Conservation (phyloP, 1,140 invertebrate genomes). For the Dendrolimus kikuchii region DNA sequence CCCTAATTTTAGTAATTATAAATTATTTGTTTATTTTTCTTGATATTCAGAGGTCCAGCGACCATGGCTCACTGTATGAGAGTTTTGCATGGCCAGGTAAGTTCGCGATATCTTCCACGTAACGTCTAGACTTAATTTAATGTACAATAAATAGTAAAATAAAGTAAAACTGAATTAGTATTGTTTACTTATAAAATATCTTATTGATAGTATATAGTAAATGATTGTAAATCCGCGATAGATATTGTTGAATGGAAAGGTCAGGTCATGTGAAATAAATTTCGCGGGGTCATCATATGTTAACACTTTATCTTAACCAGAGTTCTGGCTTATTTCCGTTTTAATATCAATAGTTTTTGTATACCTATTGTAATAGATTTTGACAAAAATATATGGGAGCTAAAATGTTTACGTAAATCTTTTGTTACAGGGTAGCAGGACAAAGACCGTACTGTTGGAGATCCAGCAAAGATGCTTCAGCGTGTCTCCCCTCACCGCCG, state of each 20-base stretch:
- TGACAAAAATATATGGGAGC: not conserved
- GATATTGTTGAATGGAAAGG: slow-evolving; percentile 39
- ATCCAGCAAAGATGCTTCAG: slow-evolving; percentile 85
- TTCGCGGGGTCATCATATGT: slow-evolving; percentile 33
- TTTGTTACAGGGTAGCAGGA: slow-evolving; percentile 63
- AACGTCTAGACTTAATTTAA: slow-evolving; percentile 10
- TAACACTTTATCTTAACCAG: slow-evolving; percentile 12
- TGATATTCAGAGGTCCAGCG: slow-evolving; percentile 49
- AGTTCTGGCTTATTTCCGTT: slow-evolving; percentile 11
- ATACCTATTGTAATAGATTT: not conserved
- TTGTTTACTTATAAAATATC: slow-evolving; percentile 32
- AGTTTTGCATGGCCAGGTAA: slow-evolving; percentile 83
- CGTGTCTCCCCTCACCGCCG: slow-evolving; percentile 77
- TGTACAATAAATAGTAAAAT: not conserved
- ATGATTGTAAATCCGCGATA: slow-evolving; percentile 26
- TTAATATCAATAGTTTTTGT: slow-evolving; percentile 1
- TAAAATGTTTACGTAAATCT: slow-evolving; percentile 4
- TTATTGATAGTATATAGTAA: slow-evolving; percentile 26
- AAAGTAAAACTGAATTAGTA: slow-evolving; percentile 1
- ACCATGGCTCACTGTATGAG: slow-evolving; percentile 82
- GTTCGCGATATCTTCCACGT: slow-evolving; percentile 37
- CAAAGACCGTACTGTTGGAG: slow-evolving; percentile 66
- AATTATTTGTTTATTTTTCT: slow-evolving; percentile 28
- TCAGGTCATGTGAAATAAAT: slow-evolving; percentile 38
- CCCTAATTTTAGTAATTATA: slow-evolving; percentile 39